Percentiles rank a stretch among this genome's conserved stretches.
phyloP scores from a whole-genome alignment of 2,888 invertebrate species.

The Dioctria rufipes region DNA sequence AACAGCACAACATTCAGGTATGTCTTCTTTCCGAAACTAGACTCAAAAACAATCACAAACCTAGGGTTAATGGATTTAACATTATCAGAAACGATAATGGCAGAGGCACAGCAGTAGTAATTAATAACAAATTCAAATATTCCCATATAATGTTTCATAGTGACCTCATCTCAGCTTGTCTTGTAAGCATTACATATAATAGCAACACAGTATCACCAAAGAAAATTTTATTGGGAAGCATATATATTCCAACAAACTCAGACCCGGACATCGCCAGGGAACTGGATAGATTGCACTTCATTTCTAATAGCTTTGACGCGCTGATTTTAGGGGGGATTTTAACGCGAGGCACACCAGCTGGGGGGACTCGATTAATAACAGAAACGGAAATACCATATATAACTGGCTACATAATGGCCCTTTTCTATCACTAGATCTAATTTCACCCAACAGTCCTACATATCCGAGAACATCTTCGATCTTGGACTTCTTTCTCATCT shows the following conservation, averaged over 20 bases:
- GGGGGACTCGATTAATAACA: conserved; percentile 6
- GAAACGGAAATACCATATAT: not conserved
- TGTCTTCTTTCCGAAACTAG: not conserved
- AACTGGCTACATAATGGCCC: not conserved
- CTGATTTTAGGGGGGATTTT: conserved; percentile 1
- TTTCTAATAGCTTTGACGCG: not conserved
- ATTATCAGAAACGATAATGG: not conserved
- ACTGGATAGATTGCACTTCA: not conserved
- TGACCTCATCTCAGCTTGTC: not conserved
- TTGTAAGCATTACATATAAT: not conserved
- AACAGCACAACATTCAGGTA: not conserved
- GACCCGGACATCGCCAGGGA: too few species aligned
- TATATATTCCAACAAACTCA: not conserved
- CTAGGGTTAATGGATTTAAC: not conserved
- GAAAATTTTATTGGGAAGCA: not conserved
- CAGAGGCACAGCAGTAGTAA: not conserved
- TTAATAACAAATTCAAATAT: not conserved
- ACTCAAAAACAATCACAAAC: not conserved
- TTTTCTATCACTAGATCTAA: not conserved
- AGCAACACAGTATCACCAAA: not conserved
- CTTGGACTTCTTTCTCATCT: not conserved
- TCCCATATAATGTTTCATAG: not conserved
- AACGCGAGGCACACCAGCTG: conserved; percentile 7
- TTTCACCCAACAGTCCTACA: not conserved
- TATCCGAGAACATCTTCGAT: not conserved